These are phyloP conservation scores for Thunnus maccoyii DNA, from an alignment of 2,113 vertebrate genomes.

Conservation along the genomic window DNA sequence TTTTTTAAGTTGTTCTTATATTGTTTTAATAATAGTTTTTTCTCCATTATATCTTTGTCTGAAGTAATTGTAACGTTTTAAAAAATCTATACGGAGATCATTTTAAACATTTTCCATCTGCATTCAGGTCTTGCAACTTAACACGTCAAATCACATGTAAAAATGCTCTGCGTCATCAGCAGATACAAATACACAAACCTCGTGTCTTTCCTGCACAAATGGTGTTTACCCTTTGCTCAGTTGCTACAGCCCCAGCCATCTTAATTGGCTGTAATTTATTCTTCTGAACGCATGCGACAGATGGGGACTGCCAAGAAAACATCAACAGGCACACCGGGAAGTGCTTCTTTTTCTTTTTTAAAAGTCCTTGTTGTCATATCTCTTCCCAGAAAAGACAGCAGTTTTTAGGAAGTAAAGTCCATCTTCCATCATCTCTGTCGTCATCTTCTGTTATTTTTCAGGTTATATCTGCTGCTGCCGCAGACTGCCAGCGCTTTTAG, in stretches of 20 bases:
- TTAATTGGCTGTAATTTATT: conserved; percentile 74
- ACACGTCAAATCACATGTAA: not conserved
- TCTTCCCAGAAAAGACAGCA: conserved; percentile 38
- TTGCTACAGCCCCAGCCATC: conserved; percentile 46
- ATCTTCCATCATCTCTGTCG: conserved; percentile 23
- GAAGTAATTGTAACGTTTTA: not conserved
- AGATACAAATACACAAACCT: conserved; percentile 27
- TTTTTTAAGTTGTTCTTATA: not conserved
- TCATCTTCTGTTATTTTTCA: conserved; percentile 37
- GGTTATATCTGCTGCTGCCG: not conserved
- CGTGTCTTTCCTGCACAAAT: conserved; percentile 53
- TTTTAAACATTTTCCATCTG: not conserved
- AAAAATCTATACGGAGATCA: not conserved
- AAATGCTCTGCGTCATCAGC: not conserved
- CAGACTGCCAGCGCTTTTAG: conserved; percentile 48
- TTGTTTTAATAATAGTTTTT: not conserved
- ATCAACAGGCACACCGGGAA: conserved; percentile 46
- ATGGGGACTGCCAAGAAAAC: conserved; percentile 62
- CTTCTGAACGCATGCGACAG: conserved; percentile 57
- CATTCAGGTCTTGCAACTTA: not conserved
- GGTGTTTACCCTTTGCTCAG: conserved; percentile 66
- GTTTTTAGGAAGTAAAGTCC: conserved; percentile 46
- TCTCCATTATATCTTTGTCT: not conserved
- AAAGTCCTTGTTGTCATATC: conserved; percentile 2
- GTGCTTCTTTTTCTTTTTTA: not conserved